Base-by-base conservation (phyloP, 1,140 invertebrate species). In the Tenebrio molitor region DNA sequence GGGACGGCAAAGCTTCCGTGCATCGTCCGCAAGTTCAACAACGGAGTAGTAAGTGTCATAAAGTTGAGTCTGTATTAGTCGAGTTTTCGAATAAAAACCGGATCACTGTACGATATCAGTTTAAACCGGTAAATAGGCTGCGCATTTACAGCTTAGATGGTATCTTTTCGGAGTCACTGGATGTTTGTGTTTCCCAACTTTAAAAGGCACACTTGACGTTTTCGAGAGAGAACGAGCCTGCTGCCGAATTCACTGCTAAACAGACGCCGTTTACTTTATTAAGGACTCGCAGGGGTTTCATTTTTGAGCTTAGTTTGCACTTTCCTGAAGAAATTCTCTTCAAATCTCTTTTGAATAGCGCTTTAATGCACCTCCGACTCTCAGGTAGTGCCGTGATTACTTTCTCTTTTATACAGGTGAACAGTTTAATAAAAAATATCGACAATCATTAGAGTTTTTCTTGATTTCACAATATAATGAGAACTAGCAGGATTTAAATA, bases 1-100 rank as follows among this genome's bases (percentile, higher is more conserved):
- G 89, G 90, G 41, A 89, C 89, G 10, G 90, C 90, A 41, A 88
- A 87, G 72, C 83, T 92, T 34, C 91, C 90, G 17, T 92, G 91
- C 81, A 87, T 89, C 75, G 87, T 91, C 34, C 86, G 85, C 77
- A 89, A 91, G 76, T 85, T 88, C 53, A 88, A 88, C 12, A 89
- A 88, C 69, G 91, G 89, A 77, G 90, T 90, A 78, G 91, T 92
- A 85, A 89, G 90, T 87, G 12, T 17, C 8, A 41, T 33, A 67
- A 67, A 58, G 1, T 58, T 58, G 21, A 46, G 3, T 16, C 2
- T 19, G 42, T 21, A n/a, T 65, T 65, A 58, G 50, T 5, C 14
- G 21, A 25, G 2, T 58, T 50, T 58, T 25, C 1, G 50, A 58
- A 58, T 58, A 58, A 58, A 58, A 58, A 21, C 23, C 23, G 19